Conservation (phyloP, 2,797 vertebrate species). For the Apogon talboti region DNA sequence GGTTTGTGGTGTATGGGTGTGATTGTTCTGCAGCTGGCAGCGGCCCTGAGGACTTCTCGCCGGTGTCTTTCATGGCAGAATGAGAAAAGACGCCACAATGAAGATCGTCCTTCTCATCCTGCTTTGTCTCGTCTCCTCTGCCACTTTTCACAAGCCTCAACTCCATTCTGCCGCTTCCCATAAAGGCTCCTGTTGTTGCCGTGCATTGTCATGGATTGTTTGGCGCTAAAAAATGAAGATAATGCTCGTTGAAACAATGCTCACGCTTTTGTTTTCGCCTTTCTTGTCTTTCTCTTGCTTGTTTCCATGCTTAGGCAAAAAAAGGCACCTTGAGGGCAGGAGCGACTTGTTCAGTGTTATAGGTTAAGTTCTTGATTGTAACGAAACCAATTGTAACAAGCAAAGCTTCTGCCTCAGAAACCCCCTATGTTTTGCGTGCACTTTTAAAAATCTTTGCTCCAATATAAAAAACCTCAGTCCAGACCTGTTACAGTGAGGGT, state of each 20-base stretch:
- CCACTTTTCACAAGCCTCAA: constrained; percentile 71
- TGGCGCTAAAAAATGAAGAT: constrained; percentile 69
- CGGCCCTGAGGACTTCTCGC: constrained; percentile 70
- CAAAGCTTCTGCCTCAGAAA: too few species aligned
- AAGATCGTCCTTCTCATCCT: constrained; percentile 72
- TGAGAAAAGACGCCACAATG: constrained; percentile 69
- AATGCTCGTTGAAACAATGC: constrained; percentile 65
- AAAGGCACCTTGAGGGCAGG: constrained; percentile 28
- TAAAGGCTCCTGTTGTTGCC: constrained; percentile 70
- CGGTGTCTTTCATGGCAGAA: constrained; percentile 70
- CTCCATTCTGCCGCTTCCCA: constrained; percentile 68
- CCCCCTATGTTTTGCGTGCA: too few species aligned
- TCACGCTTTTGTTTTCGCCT: constrained; percentile 59
- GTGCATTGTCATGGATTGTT: constrained; percentile 73
- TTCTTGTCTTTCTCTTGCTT: constrained; percentile 29
- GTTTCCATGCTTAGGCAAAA: constrained; percentile 21
- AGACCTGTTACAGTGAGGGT: too few species aligned
- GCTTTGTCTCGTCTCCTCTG: constrained; percentile 70
- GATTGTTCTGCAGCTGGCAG: constrained; percentile 77
- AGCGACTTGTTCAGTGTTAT: constrained; percentile 22
- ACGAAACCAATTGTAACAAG: constrained; percentile 8
- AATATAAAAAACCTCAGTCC: too few species aligned
- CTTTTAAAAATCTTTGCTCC: too few species aligned
- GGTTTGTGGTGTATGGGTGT: constrained; percentile 45
- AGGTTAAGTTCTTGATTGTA: constrained; percentile 45